Percentiles rank a stretch among this genome's conserved stretches.
Evolutionary conservation across 2,113 vertebrate genomes (phyloP).

Genomic region (Bubalus kerabau): DNA sequence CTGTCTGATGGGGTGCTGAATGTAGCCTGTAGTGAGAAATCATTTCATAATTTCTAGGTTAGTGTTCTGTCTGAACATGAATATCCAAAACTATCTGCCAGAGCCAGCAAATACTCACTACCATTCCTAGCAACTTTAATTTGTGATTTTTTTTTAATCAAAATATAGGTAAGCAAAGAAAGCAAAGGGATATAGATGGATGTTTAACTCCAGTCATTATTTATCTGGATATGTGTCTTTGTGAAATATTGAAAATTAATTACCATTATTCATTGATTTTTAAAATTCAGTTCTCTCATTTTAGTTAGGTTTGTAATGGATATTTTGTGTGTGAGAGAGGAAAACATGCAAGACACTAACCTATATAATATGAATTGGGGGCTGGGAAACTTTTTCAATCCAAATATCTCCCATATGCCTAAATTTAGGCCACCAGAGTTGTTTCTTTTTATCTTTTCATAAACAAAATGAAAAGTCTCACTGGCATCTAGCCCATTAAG

Average conservation of each 20-base stretch:
- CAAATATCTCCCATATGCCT: neutral
- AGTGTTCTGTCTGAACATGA: neutral
- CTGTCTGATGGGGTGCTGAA: neutral
- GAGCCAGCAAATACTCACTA: neutral
- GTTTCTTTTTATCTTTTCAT: neutral
- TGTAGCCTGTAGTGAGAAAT: neutral
- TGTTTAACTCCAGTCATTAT: neutral
- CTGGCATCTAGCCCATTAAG: neutral
- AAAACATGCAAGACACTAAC: neutral
- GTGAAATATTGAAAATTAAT: neutral
- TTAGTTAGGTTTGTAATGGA: neutral
- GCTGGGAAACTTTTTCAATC: neutral
- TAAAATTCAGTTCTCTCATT: neutral
- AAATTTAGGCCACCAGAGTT: neutral
- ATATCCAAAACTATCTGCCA: neutral
- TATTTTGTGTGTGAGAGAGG: neutral
- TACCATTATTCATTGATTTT: neutral
- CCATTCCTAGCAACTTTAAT: slow-evolving; percentile 18
- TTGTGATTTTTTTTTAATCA: neutral
- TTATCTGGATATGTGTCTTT: neutral
- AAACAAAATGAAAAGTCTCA: slow-evolving; percentile 28
- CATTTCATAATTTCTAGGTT: slow-evolving; percentile 21
- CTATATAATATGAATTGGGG: neutral
- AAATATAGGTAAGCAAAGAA: neutral
- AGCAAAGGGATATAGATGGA: neutral